phyloP scores from a whole-genome alignment of 35 echinoderm and acorn worm species.

The Eucidaris tribuloides region DNA sequence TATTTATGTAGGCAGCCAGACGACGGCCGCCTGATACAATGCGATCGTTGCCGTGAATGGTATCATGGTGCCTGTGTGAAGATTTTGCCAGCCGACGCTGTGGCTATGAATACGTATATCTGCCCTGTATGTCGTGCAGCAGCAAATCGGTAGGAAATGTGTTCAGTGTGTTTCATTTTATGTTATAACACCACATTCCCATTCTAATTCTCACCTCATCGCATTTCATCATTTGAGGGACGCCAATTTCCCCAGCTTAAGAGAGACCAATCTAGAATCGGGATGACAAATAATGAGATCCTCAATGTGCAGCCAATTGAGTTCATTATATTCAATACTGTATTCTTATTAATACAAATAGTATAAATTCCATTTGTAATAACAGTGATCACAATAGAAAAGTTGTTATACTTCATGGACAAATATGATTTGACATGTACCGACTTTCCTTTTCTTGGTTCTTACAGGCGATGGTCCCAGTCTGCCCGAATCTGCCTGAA shows the following conservation, averaged over 20 bases:
- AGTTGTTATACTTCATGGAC: no score
- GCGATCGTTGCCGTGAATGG: background rate
- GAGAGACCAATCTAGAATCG: no score
- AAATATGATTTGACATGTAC: no score
- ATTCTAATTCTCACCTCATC: background rate
- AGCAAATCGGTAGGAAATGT: background rate
- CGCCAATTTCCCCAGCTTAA: no score
- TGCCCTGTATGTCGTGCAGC: constrained; percentile 11
- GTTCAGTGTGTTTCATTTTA: background rate
- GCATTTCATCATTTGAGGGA: no score
- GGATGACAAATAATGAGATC: no score
- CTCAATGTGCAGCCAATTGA: background rate
- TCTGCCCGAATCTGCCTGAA: no score
- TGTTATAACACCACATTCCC: background rate
- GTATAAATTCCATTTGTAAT: background rate
- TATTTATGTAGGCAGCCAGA: background rate
- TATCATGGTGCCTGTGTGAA: constrained; percentile 22
- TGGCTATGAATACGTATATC: constrained; percentile 26
- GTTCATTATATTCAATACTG: background rate
- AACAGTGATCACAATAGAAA: no score
- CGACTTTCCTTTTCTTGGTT: background rate
- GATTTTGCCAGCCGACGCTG: constrained; percentile 13
- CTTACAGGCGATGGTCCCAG: background rate
- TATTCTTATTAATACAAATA: background rate
- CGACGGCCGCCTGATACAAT: background rate